Percentiles rank a stretch among this genome's conserved stretches.
These are phyloP conservation scores for Nibea coibor DNA, from an alignment of 2,113 vertebrate species.

Conservation along the genomic window DNA sequence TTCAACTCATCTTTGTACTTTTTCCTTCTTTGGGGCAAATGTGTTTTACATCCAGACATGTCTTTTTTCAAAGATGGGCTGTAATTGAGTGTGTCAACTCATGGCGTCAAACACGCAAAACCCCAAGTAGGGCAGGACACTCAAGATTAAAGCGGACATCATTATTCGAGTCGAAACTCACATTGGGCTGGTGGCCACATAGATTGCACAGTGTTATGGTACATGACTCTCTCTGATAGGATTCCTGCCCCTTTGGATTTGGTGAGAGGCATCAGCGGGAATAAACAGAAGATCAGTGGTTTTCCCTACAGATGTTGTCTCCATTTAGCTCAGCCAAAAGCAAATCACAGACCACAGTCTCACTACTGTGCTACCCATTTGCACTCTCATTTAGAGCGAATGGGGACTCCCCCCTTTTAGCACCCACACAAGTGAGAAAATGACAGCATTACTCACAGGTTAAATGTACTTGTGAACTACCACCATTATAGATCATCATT, in stretches of 20 bases:
- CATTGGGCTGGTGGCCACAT: constrained; percentile 56
- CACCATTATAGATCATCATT: constrained; percentile 55
- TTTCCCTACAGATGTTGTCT: constrained; percentile 49
- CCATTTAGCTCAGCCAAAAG: constrained; percentile 51
- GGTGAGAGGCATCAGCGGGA: constrained; percentile 30
- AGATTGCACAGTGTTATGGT: constrained; percentile 58
- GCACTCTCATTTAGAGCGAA: constrained; percentile 33
- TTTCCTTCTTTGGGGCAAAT: background rate
- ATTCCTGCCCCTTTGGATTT: constrained; percentile 70
- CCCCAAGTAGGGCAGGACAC: constrained; percentile 16
- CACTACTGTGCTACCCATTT: constrained; percentile 36
- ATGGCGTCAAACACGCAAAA: constrained; percentile 35
- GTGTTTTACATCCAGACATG: constrained; percentile 32
- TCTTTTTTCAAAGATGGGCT: constrained; percentile 41
- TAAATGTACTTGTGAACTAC: constrained; percentile 42
- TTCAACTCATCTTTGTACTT: background rate
- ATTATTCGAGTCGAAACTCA: constrained; percentile 63
- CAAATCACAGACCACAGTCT: constrained; percentile 32
- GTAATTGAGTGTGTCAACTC: constrained; percentile 56
- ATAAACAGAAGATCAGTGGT: constrained; percentile 56
- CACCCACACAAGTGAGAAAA: constrained; percentile 49
- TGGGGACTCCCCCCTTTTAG: constrained; percentile 31
- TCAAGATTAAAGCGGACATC: constrained; percentile 28
- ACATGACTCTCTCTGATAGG: constrained; percentile 58
- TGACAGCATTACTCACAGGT: constrained; percentile 42